These are phyloP conservation scores for Vanessa atalanta DNA, from an alignment of 1,140 invertebrate genomes.

Conservation along the genomic window DNA sequence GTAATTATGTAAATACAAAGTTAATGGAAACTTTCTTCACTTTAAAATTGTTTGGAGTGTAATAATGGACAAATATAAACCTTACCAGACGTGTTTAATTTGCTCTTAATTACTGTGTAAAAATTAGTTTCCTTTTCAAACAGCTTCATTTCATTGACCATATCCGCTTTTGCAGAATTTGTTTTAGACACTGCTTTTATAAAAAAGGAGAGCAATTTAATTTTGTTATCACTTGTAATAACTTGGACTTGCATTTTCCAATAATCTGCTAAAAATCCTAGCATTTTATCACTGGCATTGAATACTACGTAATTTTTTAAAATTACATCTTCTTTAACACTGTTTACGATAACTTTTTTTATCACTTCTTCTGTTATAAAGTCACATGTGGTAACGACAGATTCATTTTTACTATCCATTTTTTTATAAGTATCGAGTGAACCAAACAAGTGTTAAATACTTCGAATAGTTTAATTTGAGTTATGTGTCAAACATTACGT, in stretches of 20 bases:
- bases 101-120: conserved; percentile 54
- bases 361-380: conserved; percentile 56
- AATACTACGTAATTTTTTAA: conserved; percentile 48
- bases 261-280: conserved; percentile 70
- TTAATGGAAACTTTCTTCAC: not conserved
- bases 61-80: conserved; percentile 17
- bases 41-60: not conserved
- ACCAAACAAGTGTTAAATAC: not conserved
- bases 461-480: not conserved
- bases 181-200: conserved; percentile 64
- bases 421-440: not conserved
- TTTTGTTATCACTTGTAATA: conserved; percentile 31
- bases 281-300: conserved; percentile 67
- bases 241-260: conserved; percentile 59
- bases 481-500: not conserved
- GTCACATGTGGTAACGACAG: conserved; percentile 7
- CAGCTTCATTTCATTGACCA: conserved; percentile 60
- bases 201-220: conserved; percentile 54
- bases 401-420: conserved; percentile 15
- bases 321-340: conserved; percentile 31
- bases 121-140: conserved; percentile 64
- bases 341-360: conserved; percentile 50
- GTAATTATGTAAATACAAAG: conserved; percentile 31
- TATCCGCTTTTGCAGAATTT: conserved; percentile 64
- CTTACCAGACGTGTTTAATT: conserved; percentile 54